A percentile compares a stretch with the other conserved stretches of the same genome.
Conservation (phyloP, 2,797 vertebrate genomes). For the Sitta carolinensis region DNA sequence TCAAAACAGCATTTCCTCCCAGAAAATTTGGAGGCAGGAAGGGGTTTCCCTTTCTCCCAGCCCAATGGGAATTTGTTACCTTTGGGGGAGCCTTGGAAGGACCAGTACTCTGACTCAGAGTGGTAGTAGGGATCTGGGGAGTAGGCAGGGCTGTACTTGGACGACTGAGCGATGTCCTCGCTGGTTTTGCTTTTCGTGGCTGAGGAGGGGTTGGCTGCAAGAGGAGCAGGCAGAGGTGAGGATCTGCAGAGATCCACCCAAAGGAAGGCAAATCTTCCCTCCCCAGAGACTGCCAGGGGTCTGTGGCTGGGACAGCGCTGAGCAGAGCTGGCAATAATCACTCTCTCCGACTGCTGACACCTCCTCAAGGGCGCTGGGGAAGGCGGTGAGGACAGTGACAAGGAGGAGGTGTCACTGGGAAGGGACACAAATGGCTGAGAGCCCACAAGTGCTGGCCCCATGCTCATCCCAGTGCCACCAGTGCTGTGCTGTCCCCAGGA, state of each 20-base stretch:
- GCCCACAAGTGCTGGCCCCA: background rate
- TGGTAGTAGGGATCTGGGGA: conserved; percentile 89
- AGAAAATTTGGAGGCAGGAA: background rate
- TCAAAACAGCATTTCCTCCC: fast-evolving
- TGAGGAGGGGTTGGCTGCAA: conserved; percentile 70
- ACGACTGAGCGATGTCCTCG: conserved; percentile 87
- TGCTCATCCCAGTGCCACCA: background rate
- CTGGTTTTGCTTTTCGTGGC: conserved; percentile 90
- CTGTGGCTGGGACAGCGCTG: fast-evolving
- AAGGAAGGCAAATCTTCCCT: background rate
- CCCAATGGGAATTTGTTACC: conserved; percentile 63
- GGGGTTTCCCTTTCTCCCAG: background rate
- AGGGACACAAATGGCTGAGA: background rate
- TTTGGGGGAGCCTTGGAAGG: conserved; percentile 89
- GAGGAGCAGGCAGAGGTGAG: background rate
- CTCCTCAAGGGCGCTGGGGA: background rate
- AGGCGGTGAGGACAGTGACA: background rate
- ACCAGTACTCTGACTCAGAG: conserved; percentile 89
- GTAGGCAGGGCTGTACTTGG: conserved; percentile 85
- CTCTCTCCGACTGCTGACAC: background rate
- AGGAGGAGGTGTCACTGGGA: background rate
- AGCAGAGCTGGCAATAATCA: background rate
- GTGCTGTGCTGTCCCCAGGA: background rate
- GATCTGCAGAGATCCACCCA: background rate
- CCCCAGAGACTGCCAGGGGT: background rate